Conservation (phyloP, 2,113 vertebrate genomes). For the Actenoides lindsayi region DNA sequence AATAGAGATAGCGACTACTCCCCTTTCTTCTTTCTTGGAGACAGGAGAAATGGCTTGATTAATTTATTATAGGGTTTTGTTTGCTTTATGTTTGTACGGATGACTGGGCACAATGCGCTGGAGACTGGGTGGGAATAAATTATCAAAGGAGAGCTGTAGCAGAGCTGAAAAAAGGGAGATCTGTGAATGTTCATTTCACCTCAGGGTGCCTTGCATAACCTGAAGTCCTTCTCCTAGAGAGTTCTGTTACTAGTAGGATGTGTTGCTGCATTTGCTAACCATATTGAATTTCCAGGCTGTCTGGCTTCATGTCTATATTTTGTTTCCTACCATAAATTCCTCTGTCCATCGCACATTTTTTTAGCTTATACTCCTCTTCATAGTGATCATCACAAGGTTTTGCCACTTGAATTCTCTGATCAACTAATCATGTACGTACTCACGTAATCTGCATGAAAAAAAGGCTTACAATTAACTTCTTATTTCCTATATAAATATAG, state of each 20-base stretch:
- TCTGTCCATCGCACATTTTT: not conserved
- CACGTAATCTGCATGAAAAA: not conserved
- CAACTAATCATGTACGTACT: not conserved
- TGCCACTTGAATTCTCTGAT: not conserved
- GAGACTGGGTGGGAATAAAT: slow-evolving; percentile 36
- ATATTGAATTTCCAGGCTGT: not conserved
- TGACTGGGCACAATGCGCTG: slow-evolving; percentile 13
- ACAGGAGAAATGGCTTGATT: slow-evolving; percentile 25
- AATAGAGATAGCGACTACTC: slow-evolving; percentile 10
- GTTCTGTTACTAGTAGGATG: not conserved
- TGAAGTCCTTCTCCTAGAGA: not conserved
- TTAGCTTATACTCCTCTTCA: not conserved
- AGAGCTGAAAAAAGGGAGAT: not conserved
- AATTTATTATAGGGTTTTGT: slow-evolving; percentile 52
- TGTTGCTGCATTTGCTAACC: not conserved
- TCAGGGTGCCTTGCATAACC: not conserved
- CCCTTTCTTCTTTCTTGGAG: slow-evolving; percentile 23
- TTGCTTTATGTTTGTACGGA: slow-evolving; percentile 29
- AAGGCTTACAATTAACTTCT: not conserved
- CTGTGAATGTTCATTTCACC: not conserved
- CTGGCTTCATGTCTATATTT: not conserved
- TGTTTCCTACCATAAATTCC: not conserved
- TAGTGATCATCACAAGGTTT: not conserved
- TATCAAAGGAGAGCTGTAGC: slow-evolving; percentile 3
- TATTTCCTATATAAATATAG: not conserved